Evolutionary conservation across 2,113 vertebrate species (phyloP), one percentile per base, ranked within the genome.

Genomic region (Pomatostomus ruficeps): DNA sequence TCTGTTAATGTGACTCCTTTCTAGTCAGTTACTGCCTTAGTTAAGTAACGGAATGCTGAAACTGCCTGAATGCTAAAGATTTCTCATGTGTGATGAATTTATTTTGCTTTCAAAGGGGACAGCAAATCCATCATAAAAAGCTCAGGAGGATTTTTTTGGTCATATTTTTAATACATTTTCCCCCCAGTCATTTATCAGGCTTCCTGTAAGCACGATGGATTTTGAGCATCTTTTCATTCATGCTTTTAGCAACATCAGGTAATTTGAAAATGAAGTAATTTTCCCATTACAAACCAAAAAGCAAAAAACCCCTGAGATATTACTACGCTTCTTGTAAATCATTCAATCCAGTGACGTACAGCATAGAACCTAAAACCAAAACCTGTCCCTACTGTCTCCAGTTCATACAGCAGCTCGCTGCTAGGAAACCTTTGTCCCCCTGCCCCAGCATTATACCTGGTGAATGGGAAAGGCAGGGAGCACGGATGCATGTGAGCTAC

Each of bases 81-180:
- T 73, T 74, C 62, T 93, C 62, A 83, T 75, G 71, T 84, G 36
- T 91, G 85, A 94, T 91, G 45, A 95, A 94, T 93, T 88, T 84
- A 90, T 86, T 95, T 96, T 89, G 42, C 45, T 95, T 89, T 94
- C 62, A 40, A 81, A 90, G 14, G 24, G 29, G 25, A 93, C 35
- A 94, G 31, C 8, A 91, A 86, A 93, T 94, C 62, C 36, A 89
- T 93, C 73, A 93, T 43, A 57, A 85, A 95, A 92, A 89, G 42
- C 83, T 94, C 31, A 8, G 19, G 38, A 95, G 31, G 68, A 85
- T 57, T 76, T 90, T 79, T 86, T 90, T 73, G 89, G 79, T 92
- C 83, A 76, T 85, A 82, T 76, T 86, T 94, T 88, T 68, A 95
- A 94, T 70, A 91, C 18, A 12, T 33, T 79, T 88, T 92, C 88